Percentiles rank a stretch among this genome's conserved stretches.
phyloP scores from a whole-genome alignment of 2,888 invertebrate species.

The Lingula anatina region DNA sequence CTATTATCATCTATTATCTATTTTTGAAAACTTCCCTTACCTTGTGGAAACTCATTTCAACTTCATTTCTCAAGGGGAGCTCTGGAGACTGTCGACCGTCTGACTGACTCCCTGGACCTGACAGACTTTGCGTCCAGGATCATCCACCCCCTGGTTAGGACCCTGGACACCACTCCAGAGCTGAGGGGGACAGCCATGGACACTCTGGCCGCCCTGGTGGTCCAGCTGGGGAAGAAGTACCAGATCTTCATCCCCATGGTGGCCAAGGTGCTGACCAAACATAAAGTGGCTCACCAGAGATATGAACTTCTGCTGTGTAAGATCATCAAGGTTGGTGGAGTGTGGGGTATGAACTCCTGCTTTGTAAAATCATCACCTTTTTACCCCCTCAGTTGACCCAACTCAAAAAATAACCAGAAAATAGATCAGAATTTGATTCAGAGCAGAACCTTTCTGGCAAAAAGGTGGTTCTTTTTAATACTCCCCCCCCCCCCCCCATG shows the following conservation, averaged over 20 bases:
- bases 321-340: conserved; percentile 45
- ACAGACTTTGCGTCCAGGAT: conserved; percentile 88
- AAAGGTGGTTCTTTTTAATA: too few species aligned
- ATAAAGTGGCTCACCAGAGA: conserved; percentile 59
- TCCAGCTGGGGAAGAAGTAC: conserved; percentile 85
- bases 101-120: conserved; percentile 86
- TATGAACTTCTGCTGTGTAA: conserved; percentile 69
- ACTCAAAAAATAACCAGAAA: too few species aligned
- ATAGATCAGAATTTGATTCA: too few species aligned
- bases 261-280: conserved; percentile 62
- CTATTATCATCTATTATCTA: too few species aligned
- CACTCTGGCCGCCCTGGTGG: conserved; percentile 78
- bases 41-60: too few species aligned
- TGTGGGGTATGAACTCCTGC: too few species aligned
- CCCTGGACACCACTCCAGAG: conserved; percentile 71
- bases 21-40: too few species aligned
- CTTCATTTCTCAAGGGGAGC: conserved; percentile 47
- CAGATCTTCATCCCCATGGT: conserved; percentile 89
- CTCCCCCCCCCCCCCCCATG: too few species aligned
- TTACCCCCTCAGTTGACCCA: too few species aligned
- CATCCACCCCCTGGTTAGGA: conserved; percentile 86
- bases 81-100: conserved; percentile 75
- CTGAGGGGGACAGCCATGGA: conserved; percentile 75
- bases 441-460: too few species aligned
- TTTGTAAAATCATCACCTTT: too few species aligned